Evolutionary conservation across 2,797 vertebrate species (phyloP).

Genomic region (Catharus ustulatus): DNA sequence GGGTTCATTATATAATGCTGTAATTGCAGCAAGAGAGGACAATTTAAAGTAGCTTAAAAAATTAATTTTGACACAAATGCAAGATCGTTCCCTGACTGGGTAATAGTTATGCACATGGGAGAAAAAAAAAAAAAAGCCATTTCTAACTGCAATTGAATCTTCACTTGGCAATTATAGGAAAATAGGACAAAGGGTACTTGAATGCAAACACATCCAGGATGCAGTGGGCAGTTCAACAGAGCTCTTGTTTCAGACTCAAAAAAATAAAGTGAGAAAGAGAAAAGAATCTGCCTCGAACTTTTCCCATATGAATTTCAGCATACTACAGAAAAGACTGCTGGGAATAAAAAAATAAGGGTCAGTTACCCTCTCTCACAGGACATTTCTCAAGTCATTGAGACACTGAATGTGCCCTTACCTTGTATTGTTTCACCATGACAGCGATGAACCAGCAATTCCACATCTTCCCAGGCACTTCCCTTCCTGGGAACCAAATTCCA

Average conservation of each 20-base stretch:
- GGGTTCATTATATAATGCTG: not conserved
- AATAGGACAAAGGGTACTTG: not conserved
- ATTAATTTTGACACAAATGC: constrained; percentile 26
- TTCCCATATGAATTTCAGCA: not conserved
- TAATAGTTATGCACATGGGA: not conserved
- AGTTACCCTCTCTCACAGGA: not conserved
- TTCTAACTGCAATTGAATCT: not conserved
- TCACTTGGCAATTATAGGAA: not conserved
- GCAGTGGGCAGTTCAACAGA: not conserved
- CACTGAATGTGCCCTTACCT: not conserved
- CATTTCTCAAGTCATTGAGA: not conserved
- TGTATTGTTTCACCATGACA: not conserved
- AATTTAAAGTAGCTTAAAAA: constrained; percentile 37
- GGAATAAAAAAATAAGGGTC: not conserved
- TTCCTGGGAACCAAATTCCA: not conserved
- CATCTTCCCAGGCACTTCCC: not conserved
- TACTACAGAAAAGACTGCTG: not conserved
- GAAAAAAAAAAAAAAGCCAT: not conserved
- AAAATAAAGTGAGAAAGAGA: not conserved
- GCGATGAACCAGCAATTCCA: not conserved
- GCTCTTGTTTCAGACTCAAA: not conserved
- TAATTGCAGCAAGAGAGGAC: constrained; percentile 7
- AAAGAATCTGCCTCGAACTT: not conserved
- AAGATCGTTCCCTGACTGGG: not conserved
- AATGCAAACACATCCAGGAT: not conserved